These are phyloP conservation scores for Cherax quadricarinatus DNA, from an alignment of 1,140 invertebrate genomes.

Conservation along the genomic window DNA sequence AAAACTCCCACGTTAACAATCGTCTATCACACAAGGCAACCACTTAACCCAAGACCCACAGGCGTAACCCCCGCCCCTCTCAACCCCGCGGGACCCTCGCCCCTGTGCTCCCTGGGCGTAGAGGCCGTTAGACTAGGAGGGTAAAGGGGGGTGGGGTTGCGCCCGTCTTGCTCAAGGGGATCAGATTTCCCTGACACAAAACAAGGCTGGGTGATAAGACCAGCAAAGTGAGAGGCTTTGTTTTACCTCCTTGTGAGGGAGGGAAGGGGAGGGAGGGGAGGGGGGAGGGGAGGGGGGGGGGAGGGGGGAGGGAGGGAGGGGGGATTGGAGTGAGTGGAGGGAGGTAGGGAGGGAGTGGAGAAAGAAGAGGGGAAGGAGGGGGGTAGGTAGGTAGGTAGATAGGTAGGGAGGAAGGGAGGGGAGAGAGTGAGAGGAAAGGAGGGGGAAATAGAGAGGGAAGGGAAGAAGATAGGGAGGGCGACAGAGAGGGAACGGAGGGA, in stretches of 20 bases:
- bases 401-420: too few relatives aligned
- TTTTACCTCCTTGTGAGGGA: constrained; percentile 19
- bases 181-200: constrained; percentile 50
- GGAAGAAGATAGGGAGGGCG: too few relatives aligned
- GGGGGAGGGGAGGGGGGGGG: too few relatives aligned
- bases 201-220: constrained; percentile 51
- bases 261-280: too few relatives aligned
- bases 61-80: neutral
- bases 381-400: too few relatives aligned
- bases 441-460: too few relatives aligned
- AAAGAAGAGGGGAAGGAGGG: too few relatives aligned
- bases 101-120: neutral
- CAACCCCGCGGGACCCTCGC: neutral
- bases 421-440: too few relatives aligned
- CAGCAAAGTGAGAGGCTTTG: constrained; percentile 50
- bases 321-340: too few relatives aligned
- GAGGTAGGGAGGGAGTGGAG: too few relatives aligned
- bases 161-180: neutral
- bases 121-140: neutral
- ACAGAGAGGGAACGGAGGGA: too few relatives aligned
- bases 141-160: constrained; percentile 9
- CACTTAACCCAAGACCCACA: neutral
- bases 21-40: constrained; percentile 31
- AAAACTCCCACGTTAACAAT: constrained; percentile 57
- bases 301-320: too few relatives aligned